Conservation (phyloP, 2,888 invertebrate species). For the Acronicta leporina region DNA sequence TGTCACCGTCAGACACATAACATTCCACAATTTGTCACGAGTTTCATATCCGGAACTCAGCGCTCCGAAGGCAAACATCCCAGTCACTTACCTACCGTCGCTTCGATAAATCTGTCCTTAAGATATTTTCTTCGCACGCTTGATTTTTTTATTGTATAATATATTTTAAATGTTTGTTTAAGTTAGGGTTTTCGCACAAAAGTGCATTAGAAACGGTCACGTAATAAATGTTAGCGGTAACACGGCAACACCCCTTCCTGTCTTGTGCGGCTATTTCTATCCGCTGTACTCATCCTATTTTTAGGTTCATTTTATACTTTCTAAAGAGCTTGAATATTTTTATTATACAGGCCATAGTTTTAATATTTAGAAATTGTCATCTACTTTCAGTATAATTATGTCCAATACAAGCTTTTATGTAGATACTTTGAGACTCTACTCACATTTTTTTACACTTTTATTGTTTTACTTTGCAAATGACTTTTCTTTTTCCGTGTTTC, state of each 20-base stretch:
- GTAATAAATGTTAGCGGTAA: constrained; percentile 44
- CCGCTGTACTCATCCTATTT: constrained; percentile 27
- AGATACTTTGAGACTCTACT: constrained; percentile 15
- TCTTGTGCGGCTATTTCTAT: constrained; percentile 28
- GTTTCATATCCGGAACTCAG: constrained; percentile 58
- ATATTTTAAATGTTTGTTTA: constrained; percentile 16
- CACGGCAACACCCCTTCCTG: constrained; percentile 42
- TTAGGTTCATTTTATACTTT: constrained; percentile 17
- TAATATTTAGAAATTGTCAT: constrained; percentile 14
- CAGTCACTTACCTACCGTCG: constrained; percentile 49
- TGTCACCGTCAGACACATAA: constrained; percentile 54
- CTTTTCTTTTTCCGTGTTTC: constrained; percentile 23
- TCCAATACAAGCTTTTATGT: constrained; percentile 12
- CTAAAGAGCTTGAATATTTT: neutral
- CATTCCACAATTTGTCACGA: constrained; percentile 59
- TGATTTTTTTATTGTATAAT: constrained; percentile 9
- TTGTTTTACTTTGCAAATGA: constrained; percentile 28
- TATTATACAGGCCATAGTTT: constrained; percentile 13
- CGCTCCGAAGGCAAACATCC: constrained; percentile 56
- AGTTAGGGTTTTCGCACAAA: constrained; percentile 11
- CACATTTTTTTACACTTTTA: constrained; percentile 22
- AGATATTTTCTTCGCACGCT: constrained; percentile 31
- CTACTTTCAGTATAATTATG: constrained; percentile 10
- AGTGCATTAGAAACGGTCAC: constrained; percentile 32
- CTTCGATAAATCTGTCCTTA: constrained; percentile 51